phyloP scores from a whole-genome alignment of 30 jellyfish, hydroid and myxozoan species.

The Hydractinia echinata region DNA sequence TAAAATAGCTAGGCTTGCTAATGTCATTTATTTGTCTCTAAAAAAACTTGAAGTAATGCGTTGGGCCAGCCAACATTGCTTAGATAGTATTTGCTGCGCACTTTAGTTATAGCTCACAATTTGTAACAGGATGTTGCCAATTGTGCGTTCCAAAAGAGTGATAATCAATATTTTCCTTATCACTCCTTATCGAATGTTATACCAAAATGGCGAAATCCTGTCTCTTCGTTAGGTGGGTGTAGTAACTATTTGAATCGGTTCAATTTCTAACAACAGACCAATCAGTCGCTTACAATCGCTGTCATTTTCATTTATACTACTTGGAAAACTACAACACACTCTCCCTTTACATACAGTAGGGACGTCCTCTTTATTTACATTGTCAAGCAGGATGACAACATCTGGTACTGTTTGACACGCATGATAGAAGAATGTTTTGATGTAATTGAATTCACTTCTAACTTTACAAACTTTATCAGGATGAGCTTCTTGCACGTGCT shows the following conservation, averaged over 20 bases:
- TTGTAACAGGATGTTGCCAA: too few species aligned
- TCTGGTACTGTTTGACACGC: conserved; percentile 19
- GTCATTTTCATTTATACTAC: neutral
- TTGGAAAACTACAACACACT: conserved; percentile 15
- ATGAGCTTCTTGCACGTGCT: neutral
- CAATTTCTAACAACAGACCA: conserved; percentile 20
- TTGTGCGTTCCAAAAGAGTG: too few species aligned
- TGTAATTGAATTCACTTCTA: conserved; percentile 1
- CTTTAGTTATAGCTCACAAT: too few species aligned
- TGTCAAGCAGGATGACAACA: conserved; percentile 13
- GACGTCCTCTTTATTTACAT: conserved; percentile 18
- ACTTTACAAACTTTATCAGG: neutral
- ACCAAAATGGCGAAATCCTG: too few species aligned
- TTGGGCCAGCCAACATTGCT: too few species aligned
- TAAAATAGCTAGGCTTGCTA: too few species aligned
- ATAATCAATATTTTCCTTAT: too few species aligned
- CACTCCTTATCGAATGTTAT: too few species aligned
- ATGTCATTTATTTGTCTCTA: too few species aligned
- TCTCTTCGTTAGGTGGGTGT: too few species aligned
- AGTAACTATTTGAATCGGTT: conserved; percentile 9
- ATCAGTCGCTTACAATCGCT: neutral
- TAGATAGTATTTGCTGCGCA: too few species aligned
- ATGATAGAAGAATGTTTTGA: neutral
- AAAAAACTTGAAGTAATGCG: too few species aligned
- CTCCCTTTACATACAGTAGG: conserved; percentile 18